Evolutionary conservation across 2,113 vertebrate genomes (phyloP), one percentile per base, ranked within the genome.

Genomic region (Nerophis lumbriciformis): DNA sequence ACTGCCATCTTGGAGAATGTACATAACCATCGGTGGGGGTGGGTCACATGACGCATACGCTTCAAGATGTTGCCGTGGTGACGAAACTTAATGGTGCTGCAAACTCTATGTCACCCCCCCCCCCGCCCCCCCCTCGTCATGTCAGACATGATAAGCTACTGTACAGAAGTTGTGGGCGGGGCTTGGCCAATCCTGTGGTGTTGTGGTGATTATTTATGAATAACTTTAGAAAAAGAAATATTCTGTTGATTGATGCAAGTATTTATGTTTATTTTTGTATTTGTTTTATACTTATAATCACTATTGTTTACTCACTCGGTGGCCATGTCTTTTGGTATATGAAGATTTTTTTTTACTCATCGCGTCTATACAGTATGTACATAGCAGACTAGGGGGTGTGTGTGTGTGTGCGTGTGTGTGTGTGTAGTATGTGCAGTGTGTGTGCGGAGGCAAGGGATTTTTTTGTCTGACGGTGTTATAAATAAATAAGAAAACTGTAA

Each of bases 241-340:
- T 81, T 88, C 87, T 72, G 71, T 79, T 82, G 72, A 80, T 81
- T 78, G 77, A 79, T 76, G 77, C 80, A 83, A 86, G 83, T 87
- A 85, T 85, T 80, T 88, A 80, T 83, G 85, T 88, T 90, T 85
- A 88, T 89, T 91, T 88, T 90, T 88, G 74, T 85, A 90, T 88
- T 87, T 84, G 80, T 88, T 86, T 88, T 85, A 77, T 88, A 88
- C 42, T 45, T 88, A 78, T 85, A 83, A 86, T 85, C 87, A 78
- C 59, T 86, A 80, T 87, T 83, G 81, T 86, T 90, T 89, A 86
- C 80, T 86, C 83, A 85, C 85, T 87, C 74, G 61, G 88, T 90
- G 88, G 84, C 88, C 89, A 90, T 90, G 86, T 89, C 86, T 89
- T 89, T 88, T 90, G 81, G 86, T 88, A 86, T 87, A 84, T 85